Evolutionary conservation across 2,888 invertebrate species (phyloP).

Genomic region (Adelphocoris suturalis): DNA sequence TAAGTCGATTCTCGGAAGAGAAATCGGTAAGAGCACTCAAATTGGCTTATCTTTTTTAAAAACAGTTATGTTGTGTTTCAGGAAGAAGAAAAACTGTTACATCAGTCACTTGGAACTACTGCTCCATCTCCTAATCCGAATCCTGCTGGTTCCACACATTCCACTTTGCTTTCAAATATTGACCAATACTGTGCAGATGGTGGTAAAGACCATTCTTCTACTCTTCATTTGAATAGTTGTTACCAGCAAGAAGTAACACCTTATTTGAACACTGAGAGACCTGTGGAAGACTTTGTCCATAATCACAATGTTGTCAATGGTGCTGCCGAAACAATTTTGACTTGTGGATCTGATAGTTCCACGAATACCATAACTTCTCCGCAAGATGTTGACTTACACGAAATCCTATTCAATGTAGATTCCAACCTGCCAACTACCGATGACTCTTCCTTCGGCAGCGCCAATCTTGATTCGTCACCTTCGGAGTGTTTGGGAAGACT

Average conservation of each 20-base stretch:
- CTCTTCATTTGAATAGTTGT: not conserved
- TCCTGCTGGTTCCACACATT: not conserved
- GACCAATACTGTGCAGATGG: not conserved
- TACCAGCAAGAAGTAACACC: not conserved
- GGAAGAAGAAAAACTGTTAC: slow-evolving; percentile 13
- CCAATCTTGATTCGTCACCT: slow-evolving; percentile 62
- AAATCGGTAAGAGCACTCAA: too few relatives aligned
- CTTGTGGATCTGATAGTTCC: not conserved
- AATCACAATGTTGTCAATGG: not conserved
- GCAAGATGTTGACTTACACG: not conserved
- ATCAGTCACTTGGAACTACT: not conserved
- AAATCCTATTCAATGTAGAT: not conserved
- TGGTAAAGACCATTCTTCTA: not conserved
- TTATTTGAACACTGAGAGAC: not conserved
- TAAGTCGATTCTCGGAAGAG: too few relatives aligned
- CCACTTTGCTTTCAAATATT: not conserved
- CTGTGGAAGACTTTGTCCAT: not conserved
- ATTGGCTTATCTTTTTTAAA: too few relatives aligned
- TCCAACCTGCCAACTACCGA: not conserved
- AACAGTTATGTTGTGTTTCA: not conserved
- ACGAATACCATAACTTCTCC: not conserved
- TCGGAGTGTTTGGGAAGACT: slow-evolving; percentile 70
- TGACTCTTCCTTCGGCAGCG: not conserved
- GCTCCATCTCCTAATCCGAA: not conserved
- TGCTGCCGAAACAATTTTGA: not conserved